phyloP scores from a whole-genome alignment of 2,888 invertebrate genomes.

The Scaptomyza reducta region DNA sequence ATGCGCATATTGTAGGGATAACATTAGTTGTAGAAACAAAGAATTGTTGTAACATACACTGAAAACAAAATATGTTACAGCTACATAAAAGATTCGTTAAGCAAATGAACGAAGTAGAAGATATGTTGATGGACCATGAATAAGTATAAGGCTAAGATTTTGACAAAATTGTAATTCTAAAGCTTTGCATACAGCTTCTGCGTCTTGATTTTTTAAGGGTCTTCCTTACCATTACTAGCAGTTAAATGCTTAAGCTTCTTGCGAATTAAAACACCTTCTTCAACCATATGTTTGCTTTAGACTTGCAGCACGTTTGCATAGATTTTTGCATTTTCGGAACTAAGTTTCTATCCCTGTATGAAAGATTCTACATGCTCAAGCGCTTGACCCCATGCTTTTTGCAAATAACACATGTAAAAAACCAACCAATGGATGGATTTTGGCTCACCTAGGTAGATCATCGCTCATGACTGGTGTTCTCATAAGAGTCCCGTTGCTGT shows the following conservation, averaged over 20 bases:
- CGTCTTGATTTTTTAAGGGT: background rate
- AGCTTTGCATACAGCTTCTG: too few relatives aligned
- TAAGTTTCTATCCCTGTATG: background rate
- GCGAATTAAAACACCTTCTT: background rate
- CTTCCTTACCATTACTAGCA: background rate
- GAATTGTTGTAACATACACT: conserved; percentile 13
- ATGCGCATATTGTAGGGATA: conserved; percentile 30
- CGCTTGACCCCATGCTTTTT: background rate
- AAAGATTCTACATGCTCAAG: background rate
- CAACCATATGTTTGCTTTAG: background rate
- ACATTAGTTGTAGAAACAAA: conserved; percentile 22
- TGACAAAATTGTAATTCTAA: too few relatives aligned
- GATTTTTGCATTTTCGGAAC: background rate
- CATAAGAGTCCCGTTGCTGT: background rate
- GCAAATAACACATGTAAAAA: background rate
- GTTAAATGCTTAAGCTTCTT: background rate
- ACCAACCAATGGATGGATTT: background rate
- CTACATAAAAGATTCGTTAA: too few relatives aligned
- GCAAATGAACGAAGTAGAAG: background rate
- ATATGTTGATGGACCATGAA: background rate
- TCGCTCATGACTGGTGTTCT: conserved; percentile 24
- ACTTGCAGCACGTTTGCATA: background rate
- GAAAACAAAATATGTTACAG: background rate
- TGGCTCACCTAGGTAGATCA: conserved; percentile 18
- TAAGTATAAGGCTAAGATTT: too few relatives aligned